Evolutionary conservation across 2,113 vertebrate genomes (phyloP).

Genomic region (Rousettus leschenaultii): DNA sequence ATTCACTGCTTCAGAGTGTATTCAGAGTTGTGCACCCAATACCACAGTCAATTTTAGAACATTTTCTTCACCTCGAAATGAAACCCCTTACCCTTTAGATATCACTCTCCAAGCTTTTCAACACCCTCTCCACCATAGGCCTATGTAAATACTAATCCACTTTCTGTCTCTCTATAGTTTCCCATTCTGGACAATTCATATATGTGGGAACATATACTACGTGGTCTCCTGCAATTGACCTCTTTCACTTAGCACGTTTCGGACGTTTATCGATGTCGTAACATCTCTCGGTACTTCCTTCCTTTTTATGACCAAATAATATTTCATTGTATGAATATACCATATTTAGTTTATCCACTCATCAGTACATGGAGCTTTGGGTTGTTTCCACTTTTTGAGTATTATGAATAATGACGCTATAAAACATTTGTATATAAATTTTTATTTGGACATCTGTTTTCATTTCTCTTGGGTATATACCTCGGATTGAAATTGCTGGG

Average conservation of each 20-base stretch:
- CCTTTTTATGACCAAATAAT: background rate
- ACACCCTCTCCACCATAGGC: background rate
- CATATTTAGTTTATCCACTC: background rate
- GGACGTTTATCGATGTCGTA: background rate
- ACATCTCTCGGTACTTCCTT: background rate
- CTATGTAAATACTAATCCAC: background rate
- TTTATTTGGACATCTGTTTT: background rate
- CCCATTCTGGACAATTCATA: background rate
- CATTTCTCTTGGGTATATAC: background rate
- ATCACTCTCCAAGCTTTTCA: background rate
- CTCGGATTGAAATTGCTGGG: background rate
- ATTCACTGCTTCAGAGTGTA: background rate
- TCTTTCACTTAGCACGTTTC: background rate
- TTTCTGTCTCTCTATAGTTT: background rate
- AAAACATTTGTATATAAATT: background rate
- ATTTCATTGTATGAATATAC: background rate
- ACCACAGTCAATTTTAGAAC: background rate
- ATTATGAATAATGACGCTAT: background rate
- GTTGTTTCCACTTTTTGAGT: background rate
- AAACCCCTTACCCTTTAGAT: background rate
- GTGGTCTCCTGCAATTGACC: background rate
- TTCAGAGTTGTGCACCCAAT: background rate
- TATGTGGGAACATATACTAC: too few species aligned
- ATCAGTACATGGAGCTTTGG: background rate
- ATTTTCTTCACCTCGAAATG: background rate